Evolutionary conservation across 2,113 vertebrate genomes (phyloP).

Genomic region (Dromas ardeola): DNA sequence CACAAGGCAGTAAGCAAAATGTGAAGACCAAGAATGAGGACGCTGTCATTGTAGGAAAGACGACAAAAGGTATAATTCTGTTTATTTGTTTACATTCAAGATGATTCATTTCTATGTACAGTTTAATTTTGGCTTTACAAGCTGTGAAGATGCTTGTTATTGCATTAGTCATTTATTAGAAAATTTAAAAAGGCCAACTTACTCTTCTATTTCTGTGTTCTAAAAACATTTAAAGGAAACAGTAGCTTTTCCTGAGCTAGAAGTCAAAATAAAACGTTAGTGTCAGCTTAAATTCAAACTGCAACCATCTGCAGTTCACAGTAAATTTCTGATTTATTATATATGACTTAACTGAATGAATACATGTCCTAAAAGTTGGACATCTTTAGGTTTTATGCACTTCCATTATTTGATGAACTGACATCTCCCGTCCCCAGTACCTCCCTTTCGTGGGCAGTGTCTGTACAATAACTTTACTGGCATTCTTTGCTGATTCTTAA

Average conservation of each 20-base stretch:
- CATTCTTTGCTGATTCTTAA: background rate
- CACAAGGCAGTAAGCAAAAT: conserved; percentile 76
- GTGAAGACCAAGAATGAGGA: conserved; percentile 66
- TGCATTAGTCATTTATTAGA: background rate
- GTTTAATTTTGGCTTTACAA: background rate
- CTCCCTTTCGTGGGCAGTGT: background rate
- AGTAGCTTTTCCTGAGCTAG: background rate
- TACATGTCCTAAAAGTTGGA: background rate
- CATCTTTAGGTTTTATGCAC: background rate
- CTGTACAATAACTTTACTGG: background rate
- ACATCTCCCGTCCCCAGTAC: background rate
- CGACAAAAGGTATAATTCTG: conserved; percentile 87
- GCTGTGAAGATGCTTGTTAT: background rate
- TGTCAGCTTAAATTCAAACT: background rate
- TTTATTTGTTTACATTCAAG: conserved; percentile 41
- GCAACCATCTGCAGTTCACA: background rate
- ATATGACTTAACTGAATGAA: background rate
- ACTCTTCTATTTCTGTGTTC: background rate
- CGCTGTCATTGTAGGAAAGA: conserved; percentile 60
- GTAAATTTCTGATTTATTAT: background rate
- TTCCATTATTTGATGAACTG: background rate
- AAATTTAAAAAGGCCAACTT: background rate
- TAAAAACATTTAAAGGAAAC: background rate
- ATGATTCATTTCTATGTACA: background rate
- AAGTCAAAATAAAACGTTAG: background rate